Percentiles rank a stretch among this genome's conserved stretches.
These are phyloP conservation scores for Callinectes sapidus DNA, from an alignment of 2,888 invertebrate species.

Conservation along the genomic window DNA sequence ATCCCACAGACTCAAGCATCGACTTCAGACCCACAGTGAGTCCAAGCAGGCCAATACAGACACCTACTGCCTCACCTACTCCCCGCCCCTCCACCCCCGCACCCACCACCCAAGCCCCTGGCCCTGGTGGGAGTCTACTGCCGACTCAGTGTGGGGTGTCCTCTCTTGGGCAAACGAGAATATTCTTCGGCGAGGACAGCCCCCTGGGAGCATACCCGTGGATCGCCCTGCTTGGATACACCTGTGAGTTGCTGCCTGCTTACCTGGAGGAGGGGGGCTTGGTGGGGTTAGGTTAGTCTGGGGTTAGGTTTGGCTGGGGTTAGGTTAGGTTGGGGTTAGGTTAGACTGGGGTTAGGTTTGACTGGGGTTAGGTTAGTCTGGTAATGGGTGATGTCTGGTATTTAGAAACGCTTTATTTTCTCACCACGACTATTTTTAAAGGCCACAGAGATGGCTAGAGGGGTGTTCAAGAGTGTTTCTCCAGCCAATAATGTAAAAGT, in stretches of 20 bases:
- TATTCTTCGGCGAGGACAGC: constrained; percentile 53
- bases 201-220: constrained; percentile 64
- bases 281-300: not conserved
- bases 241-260: constrained; percentile 45
- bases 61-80: not conserved
- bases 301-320: too few relatives aligned
- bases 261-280: not conserved
- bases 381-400: too few relatives aligned
- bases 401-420: too few relatives aligned
- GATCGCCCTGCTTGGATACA: constrained; percentile 66
- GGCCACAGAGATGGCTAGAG: too few relatives aligned
- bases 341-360: too few relatives aligned
- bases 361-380: too few relatives aligned
- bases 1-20: not conserved
- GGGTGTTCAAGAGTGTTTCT: too few relatives aligned
- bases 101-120: not conserved
- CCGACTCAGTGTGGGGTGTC: constrained; percentile 46
- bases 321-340: too few relatives aligned
- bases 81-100: not conserved
- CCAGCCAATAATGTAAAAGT: too few relatives aligned
- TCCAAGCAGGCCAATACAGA: not conserved
- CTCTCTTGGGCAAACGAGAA: not conserved
- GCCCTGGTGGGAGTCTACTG: not conserved
- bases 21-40: not conserved
- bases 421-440: too few relatives aligned